Conservation (phyloP, 1,140 invertebrate species). For the Halesus radiatus region DNA sequence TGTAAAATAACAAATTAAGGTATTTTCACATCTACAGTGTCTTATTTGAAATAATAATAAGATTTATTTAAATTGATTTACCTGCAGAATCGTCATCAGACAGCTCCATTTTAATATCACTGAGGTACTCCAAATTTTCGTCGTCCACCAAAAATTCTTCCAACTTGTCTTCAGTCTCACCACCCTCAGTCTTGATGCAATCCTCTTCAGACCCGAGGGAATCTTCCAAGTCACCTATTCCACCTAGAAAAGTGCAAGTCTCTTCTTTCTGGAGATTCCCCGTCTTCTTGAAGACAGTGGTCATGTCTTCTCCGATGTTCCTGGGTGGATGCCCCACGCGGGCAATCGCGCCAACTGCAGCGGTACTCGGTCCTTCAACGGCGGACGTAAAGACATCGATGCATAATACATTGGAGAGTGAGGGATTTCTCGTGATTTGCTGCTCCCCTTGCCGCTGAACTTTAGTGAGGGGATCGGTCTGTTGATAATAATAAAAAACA, state of each 20-base stretch:
- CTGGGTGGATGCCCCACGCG: not conserved
- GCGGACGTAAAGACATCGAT: not conserved
- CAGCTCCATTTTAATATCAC: constrained; percentile 13
- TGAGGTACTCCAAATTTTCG: not conserved
- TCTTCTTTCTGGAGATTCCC: not conserved
- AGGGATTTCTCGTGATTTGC: not conserved
- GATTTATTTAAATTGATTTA: too few species aligned
- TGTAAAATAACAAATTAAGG: too few species aligned
- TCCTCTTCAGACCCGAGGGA: not conserved
- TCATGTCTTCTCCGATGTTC: constrained; percentile 12
- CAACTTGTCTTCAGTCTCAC: not conserved
- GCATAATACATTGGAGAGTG: not conserved
- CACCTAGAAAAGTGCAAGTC: not conserved
- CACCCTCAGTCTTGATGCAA: not conserved
- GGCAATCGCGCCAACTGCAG: not conserved
- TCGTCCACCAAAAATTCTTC: not conserved
- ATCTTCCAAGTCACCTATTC: not conserved
- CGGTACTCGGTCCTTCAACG: not conserved
- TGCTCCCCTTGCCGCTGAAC: too few species aligned
- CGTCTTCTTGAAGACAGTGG: not conserved
- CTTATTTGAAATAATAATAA: too few species aligned
- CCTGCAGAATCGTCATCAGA: constrained; percentile 26
- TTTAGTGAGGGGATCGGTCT: too few species aligned
- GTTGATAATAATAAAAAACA: too few species aligned
- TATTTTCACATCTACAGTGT: too few species aligned